Evolutionary conservation across 2,888 invertebrate genomes (phyloP), one percentile per base, ranked within the genome.

Genomic region (Agrochola lychnidis): DNA sequence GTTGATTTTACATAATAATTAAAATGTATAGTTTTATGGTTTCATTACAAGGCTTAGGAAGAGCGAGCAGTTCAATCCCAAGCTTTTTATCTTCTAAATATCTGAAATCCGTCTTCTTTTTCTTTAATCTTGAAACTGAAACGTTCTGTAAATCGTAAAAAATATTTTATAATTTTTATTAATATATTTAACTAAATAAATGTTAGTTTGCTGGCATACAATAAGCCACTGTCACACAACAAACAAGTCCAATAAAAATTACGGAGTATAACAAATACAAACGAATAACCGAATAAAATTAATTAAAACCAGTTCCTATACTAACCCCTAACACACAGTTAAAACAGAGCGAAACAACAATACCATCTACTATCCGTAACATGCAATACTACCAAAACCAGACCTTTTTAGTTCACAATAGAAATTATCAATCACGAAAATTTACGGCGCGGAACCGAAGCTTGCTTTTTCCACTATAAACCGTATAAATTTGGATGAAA

Each of bases 401-500:
- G 81, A 71, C 57, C 68, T 71, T 81, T 84, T 82, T 82, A 82
- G 69, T 75, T 40, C 36, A 83, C 85, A 83, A 82, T 83, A 89
- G 90, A 90, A 87, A 82, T 87, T 90, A 94, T 94, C 94, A 94
- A 94, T 95, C 94, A 93, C 89, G 70, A 75, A 84, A 92, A 94
- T 94, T 94, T 93, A 94, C 89, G 91, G 89, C 79, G 90, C 92
- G 93, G 93, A 94, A 94, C 94, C 92, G 92, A 94, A 94, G 89
- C 86, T 86, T 81, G 85, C 85, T 90, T 93, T 92, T 93, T 94
- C 92, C 88, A 89, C 90, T 94, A 94, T 93, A 94, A 95, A 91
- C 93, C 94, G 94, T 89, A 94, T 94, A 94, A 95, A 94, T 95
- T 94, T 92, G 93, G 93, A 94, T 93, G 94, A 92, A 93, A 94